Percentiles rank a stretch among this genome's conserved stretches.
Conservation (phyloP, 2,888 invertebrate genomes). For the Galerucella pusilla region DNA sequence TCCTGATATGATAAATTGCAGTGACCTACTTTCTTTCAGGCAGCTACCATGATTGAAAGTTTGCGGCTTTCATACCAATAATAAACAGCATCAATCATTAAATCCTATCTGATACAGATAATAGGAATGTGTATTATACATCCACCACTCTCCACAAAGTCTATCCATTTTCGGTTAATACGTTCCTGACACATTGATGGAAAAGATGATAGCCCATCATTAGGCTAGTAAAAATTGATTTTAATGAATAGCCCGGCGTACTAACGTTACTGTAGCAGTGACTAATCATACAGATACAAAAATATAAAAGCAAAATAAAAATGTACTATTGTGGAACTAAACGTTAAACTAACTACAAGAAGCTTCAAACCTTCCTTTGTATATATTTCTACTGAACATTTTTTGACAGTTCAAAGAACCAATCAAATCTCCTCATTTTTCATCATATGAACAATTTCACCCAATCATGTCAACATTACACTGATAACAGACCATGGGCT, state of each 20-base stretch:
- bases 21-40: background rate
- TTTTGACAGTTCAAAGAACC: too few species aligned
- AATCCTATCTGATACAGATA: constrained; percentile 11
- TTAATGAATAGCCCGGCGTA: background rate
- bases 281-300: background rate
- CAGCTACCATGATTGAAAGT: constrained; percentile 8
- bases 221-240: constrained; percentile 6
- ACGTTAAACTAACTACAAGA: too few species aligned
- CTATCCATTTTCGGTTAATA: constrained; percentile 7
- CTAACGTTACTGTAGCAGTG: background rate
- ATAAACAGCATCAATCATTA: constrained; percentile 23
- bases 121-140: background rate
- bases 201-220: constrained; percentile 12
- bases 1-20: background rate
- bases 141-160: background rate
- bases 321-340: too few species aligned
- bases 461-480: too few species aligned
- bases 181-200: constrained; percentile 4
- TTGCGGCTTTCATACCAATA: constrained; percentile 14
- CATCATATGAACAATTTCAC: too few species aligned
- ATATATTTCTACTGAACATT: too few species aligned
- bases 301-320: too few species aligned
- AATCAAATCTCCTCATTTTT: too few species aligned
- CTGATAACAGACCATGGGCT: too few species aligned
- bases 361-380: too few species aligned